Percentiles rank a stretch among this genome's conserved stretches.
Conservation (phyloP, 2,888 invertebrate genomes). For the Gastracanthus pulcherrimus region DNA sequence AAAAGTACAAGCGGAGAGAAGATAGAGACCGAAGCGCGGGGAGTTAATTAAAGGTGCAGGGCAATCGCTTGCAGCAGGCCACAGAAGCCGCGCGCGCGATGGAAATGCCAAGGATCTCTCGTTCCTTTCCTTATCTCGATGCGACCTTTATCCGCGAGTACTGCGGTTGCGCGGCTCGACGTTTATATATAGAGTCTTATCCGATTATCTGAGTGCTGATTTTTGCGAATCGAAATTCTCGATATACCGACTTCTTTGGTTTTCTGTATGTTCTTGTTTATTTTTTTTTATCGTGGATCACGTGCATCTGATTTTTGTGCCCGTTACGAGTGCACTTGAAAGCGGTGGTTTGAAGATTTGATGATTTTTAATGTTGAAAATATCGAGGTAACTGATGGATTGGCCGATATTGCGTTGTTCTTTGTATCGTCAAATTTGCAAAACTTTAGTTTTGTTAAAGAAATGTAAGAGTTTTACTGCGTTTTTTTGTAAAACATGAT, state of each 20-base stretch:
- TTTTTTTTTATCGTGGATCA: too few species aligned
- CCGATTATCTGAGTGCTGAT: conserved; percentile 5
- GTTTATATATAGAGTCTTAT: conserved; percentile 27
- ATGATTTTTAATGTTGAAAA: too few species aligned
- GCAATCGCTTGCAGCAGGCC: conserved; percentile 56
- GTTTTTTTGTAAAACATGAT: too few species aligned
- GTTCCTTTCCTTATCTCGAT: conserved; percentile 34
- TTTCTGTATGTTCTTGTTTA: too few species aligned
- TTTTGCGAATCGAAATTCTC: conserved; percentile 10
- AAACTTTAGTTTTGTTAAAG: too few species aligned
- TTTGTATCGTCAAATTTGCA: too few species aligned
- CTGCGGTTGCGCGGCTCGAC: neutral
- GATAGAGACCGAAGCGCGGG: conserved; percentile 37
- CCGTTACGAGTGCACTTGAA: too few species aligned
- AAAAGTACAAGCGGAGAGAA: conserved; percentile 21
- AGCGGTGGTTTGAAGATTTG: too few species aligned
- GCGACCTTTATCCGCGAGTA: conserved; percentile 35
- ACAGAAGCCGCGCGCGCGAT: conserved; percentile 28
- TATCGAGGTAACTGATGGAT: too few species aligned
- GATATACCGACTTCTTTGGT: neutral
- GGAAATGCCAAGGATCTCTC: conserved; percentile 36
- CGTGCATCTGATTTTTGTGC: too few species aligned
- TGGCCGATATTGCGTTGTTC: too few species aligned
- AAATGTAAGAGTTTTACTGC: too few species aligned
- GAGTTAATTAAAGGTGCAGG: conserved; percentile 65